Evolutionary conservation across 2,888 invertebrate genomes (phyloP), one percentile per base, ranked within the genome.

Genomic region (Romanomermis culicivorax): DNA sequence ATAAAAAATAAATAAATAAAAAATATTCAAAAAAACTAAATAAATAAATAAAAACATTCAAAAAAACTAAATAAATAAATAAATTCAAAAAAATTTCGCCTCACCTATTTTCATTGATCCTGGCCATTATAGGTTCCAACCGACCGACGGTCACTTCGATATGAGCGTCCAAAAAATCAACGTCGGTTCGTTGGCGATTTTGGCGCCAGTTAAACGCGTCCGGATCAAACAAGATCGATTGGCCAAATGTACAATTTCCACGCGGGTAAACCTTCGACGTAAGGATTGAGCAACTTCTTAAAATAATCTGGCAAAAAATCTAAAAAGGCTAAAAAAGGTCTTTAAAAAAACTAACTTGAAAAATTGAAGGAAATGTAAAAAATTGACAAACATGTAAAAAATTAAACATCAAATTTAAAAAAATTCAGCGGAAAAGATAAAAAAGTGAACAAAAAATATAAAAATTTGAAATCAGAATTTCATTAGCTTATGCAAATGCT

Each of bases 91-190:
- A n/a, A n/a, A n/a, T n/a, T n/a, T 36, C 17, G 36, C 23, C 57
- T 52, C 73, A 76, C 76, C 74, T 78, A 73, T 93, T 84, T 69
- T 84, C 79, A 2, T 84, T 85, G 62, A 95, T 88, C 63, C 91
- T 79, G 36, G 85, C 79, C 53, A 95, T 71, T 25, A 95, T 75
- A 2, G 95, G 93, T 68, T 93, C 91, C 61, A 95, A 73, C 95
- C 95, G 95, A 17, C 95, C 95, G 74, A 88, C 86, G 56, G 85
- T 84, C 67, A 91, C 91, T 71, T 93, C 93, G 70, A 93, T 91
- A 70, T 95, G 95, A 1, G 95, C 93, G 70, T 95, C 95, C 56
- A 95, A 75, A 74, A 95, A 97, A 89, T 89, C 64, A 89, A 74
- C 56, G 86, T 82, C 72, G 85, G 80, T 56, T 89, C 91, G 64